Percentiles rank a stretch among this genome's conserved stretches.
Conservation (phyloP, 2,113 vertebrate genomes). For the Camarhynchus parvulus region DNA sequence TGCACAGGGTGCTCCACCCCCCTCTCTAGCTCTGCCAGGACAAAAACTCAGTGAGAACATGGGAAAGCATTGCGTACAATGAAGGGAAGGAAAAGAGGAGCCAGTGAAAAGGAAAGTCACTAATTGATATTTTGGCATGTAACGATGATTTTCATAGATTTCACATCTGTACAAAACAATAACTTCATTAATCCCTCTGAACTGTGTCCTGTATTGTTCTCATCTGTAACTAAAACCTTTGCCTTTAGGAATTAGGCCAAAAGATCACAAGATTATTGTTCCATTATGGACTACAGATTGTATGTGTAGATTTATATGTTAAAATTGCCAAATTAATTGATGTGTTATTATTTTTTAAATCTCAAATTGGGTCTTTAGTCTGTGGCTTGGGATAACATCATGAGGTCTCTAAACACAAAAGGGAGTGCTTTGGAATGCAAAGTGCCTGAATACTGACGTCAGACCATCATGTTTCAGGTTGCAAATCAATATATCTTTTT, state of each 20-base stretch:
- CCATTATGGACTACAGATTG: neutral
- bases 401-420: neutral
- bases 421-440: neutral
- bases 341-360: neutral
- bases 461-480: neutral
- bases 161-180: conserved; percentile 35
- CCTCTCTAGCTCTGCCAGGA: neutral
- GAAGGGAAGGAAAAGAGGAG: neutral
- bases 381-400: neutral
- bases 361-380: neutral
- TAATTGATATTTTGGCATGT: conserved; percentile 26
- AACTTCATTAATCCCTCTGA: conserved; percentile 28
- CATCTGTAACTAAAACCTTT: neutral
- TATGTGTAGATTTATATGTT: neutral
- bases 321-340: conserved; percentile 23
- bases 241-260: conserved; percentile 43
- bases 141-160: neutral
- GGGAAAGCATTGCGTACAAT: neutral
- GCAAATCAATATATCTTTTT: conserved; percentile 10
- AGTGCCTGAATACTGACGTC: neutral
- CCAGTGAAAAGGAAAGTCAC: conserved; percentile 5
- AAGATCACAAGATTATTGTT: conserved; percentile 39
- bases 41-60: neutral
- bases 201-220: conserved; percentile 18
- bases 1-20: neutral